Evolutionary conservation across 2,888 invertebrate species (phyloP), one percentile per base, ranked within the genome.

Genomic region (Toxonevra muliebris): DNA sequence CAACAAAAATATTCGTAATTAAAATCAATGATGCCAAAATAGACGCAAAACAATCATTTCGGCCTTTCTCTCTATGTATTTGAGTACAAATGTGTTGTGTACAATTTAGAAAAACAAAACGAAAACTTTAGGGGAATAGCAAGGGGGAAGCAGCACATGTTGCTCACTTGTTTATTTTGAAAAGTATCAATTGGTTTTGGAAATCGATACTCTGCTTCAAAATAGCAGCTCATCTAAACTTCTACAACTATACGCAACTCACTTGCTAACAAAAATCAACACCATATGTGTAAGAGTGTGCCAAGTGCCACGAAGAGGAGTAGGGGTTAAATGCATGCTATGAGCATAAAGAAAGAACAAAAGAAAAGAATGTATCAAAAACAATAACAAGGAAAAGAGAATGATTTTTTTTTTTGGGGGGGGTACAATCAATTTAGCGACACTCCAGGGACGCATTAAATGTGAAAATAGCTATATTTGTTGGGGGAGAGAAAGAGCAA

Each of bases 371-470:
- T 5, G 58, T 40, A 30, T 12, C 30, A 13, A 4, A 13, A 15
- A 58, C 9, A 58, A 58, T n/a, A n/a, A n/a, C n/a, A n/a, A 41
- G n/a, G 5, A 41, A 30, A 20, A 19, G 4, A 58, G 2, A 20
- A 3, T 58, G 17, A 4, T 30, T 30, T 30, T 30, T 30, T 30
- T 30, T 43, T 41, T n/a, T n/a, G n/a, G n/a, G n/a, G n/a, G n/a
- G 42, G 54, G 40, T n/a, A 15, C 63, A 63, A 57, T 63, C 57
- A 63, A 63, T 63, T 63, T 63, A 55, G 63, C 30, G 42, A 55
- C 63, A 63, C 63, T 53, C 63, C 45, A 9, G 63, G 63, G 63
- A 63, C 45, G 43, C 55, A 43, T 63, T 63, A 55, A 53, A 53
- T 15, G 53, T 48, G 48, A n/a, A 15, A 48, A 48, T 12, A 12